Evolutionary conservation across 2,888 invertebrate species (phyloP).

Genomic region (Dynastes hyllus): DNA sequence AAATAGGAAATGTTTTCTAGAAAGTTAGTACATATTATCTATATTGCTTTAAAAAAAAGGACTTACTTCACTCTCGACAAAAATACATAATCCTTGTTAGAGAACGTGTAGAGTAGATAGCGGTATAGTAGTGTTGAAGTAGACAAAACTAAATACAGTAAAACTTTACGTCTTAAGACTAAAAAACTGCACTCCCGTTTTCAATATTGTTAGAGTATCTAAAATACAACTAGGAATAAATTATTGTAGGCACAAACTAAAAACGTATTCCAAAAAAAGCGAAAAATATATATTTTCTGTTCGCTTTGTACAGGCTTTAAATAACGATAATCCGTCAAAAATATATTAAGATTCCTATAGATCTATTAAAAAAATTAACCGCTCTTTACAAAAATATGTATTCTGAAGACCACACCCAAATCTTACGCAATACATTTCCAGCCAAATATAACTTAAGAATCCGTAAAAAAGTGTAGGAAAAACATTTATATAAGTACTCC

Average conservation of each 20-base stretch:
- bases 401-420: slow-evolving; percentile 35
- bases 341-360: not conserved
- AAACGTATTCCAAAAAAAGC: not conserved
- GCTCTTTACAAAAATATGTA: not conserved
- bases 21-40: slow-evolving; percentile 40
- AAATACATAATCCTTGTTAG: slow-evolving; percentile 45
- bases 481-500: slow-evolving; percentile 34
- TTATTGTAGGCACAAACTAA: slow-evolving; percentile 20
- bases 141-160: slow-evolving; percentile 33
- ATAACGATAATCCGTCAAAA: slow-evolving; percentile 2
- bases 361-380: slow-evolving; percentile 13
- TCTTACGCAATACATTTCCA: slow-evolving; percentile 32
- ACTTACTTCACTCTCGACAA: slow-evolving; percentile 41
- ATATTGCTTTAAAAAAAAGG: slow-evolving; percentile 42
- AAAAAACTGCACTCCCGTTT: slow-evolving; percentile 41
- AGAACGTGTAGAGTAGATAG: slow-evolving; percentile 28
- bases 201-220: slow-evolving; percentile 16
- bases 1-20: slow-evolving; percentile 39
- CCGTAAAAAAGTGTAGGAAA: slow-evolving; percentile 12
- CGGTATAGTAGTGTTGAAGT: slow-evolving; percentile 20
- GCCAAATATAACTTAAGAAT: slow-evolving; percentile 14
- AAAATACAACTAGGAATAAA: not conserved
- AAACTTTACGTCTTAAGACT: slow-evolving; percentile 8
- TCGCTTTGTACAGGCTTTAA: no score
- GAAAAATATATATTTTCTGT: not conserved